Evolutionary conservation across 2,888 invertebrate species (phyloP).

Genomic region (Nomada flava): DNA sequence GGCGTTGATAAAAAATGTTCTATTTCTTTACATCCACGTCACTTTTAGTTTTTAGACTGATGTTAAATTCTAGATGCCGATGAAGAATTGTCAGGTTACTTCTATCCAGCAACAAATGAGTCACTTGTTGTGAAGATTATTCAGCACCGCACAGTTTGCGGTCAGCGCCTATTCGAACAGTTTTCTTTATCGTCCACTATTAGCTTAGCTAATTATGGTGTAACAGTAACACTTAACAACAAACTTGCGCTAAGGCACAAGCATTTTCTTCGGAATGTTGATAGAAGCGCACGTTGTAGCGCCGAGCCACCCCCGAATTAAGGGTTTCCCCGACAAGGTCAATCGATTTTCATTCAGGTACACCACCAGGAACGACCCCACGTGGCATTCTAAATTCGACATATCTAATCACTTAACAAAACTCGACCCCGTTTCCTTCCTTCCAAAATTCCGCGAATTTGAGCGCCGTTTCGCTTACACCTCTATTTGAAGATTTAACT

Average conservation of each 20-base stretch:
- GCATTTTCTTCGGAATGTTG: background rate
- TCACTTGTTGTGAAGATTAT: background rate
- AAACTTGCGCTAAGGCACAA: background rate
- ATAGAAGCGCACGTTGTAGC: background rate
- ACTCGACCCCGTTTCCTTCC: background rate
- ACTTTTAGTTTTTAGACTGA: no score
- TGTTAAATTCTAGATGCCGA: no score
- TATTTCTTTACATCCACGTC: no score
- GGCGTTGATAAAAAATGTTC: no score
- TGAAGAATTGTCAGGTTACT: no score
- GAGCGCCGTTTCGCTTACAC: no score
- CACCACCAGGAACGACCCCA: background rate
- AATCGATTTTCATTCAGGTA: constrained; percentile 41
- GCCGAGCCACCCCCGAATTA: constrained; percentile 11
- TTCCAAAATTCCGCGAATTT: background rate
- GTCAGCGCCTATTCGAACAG: background rate
- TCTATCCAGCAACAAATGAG: background rate
- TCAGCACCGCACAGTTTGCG: background rate
- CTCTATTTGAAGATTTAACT: background rate
- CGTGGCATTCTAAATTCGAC: constrained; percentile 14
- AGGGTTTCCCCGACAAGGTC: constrained; percentile 53
- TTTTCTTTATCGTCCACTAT: background rate
- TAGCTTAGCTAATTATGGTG: background rate
- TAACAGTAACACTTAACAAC: background rate
- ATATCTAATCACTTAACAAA: constrained; percentile 21